A percentile compares a stretch with the other conserved stretches of the same genome.
phyloP scores from a whole-genome alignment of 37 sponge, comb jelly and placozoan genomes.

The Amphimedon queenslandica region DNA sequence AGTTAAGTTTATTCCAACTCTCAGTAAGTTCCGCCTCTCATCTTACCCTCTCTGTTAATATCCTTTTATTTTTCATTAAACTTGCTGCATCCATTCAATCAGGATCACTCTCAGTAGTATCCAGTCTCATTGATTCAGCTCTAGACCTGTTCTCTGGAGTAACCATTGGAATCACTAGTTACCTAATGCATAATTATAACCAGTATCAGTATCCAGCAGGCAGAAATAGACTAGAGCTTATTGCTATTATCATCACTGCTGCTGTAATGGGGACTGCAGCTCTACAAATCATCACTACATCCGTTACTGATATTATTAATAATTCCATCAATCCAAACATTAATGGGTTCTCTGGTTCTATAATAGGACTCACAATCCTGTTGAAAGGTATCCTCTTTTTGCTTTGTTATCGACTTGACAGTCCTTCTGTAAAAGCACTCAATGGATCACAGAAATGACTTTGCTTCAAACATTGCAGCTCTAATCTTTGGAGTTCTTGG shows the following conservation, averaged over 20 bases:
- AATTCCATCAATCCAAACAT: conserved; percentile 20
- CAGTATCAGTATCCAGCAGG: conserved; percentile 44
- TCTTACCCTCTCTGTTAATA: conserved; percentile 32
- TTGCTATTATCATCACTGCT: conserved; percentile 44
- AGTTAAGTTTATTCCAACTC: conserved; percentile 15
- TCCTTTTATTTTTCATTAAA: conserved; percentile 30
- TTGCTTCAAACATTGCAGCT: conserved; percentile 28
- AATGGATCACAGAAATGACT: conserved; percentile 48
- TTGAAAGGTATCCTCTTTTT: conserved; percentile 24
- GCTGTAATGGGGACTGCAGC: conserved; percentile 58
- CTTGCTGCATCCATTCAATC: conserved; percentile 40
- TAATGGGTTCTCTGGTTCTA: conserved; percentile 26
- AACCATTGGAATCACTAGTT: conserved; percentile 19
- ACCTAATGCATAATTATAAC: conserved; percentile 21
- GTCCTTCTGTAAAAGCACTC: conserved; percentile 50
- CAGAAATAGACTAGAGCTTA: conserved; percentile 34
- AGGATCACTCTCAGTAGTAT: conserved; percentile 41
- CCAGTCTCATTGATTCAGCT: conserved; percentile 47
- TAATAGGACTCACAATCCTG: conserved; percentile 27
- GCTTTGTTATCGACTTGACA: conserved; percentile 31
- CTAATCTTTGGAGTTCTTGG: conserved; percentile 50
- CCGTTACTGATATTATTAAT: conserved; percentile 15
- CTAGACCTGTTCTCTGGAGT: conserved; percentile 54
- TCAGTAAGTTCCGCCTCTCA: conserved; percentile 21
- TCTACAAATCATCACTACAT: conserved; percentile 35